Percentiles rank a stretch among this genome's conserved stretches.
Conservation (phyloP, 2,113 vertebrate genomes). For the Mormyrus iriodes region DNA sequence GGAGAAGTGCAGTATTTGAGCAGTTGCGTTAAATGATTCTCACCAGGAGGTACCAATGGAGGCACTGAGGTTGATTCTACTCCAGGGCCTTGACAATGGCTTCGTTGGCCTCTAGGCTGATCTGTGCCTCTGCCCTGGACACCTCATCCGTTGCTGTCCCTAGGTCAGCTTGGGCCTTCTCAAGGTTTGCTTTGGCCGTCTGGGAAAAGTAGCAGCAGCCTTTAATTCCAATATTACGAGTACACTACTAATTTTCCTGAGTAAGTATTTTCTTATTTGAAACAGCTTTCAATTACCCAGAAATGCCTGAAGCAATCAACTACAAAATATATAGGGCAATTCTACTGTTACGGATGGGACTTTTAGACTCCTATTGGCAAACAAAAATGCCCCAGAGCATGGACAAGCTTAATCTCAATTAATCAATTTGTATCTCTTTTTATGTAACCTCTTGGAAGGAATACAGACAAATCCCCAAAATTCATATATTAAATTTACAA, state of each 20-base stretch:
- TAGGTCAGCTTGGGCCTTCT: conserved; percentile 77
- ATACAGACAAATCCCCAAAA: background rate
- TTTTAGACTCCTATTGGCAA: background rate
- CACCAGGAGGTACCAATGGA: conserved; percentile 41
- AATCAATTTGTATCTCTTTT: background rate
- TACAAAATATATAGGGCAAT: too few relatives aligned
- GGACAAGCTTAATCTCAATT: background rate
- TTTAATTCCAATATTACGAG: background rate
- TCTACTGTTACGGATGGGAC: too few relatives aligned
- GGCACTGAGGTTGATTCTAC: conserved; percentile 40
- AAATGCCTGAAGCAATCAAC: too few relatives aligned
- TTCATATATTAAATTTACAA: background rate
- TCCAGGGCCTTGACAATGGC: conserved; percentile 91
- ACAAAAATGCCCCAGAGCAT: background rate
- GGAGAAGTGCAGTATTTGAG: background rate
- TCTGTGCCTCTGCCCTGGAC: conserved; percentile 73
- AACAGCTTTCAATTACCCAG: too few relatives aligned
- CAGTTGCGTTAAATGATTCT: background rate
- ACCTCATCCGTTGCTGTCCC: conserved; percentile 62
- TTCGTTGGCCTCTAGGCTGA: conserved; percentile 85
- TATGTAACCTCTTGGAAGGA: background rate
- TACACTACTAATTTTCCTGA: too few relatives aligned
- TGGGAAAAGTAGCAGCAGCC: conserved; percentile 36
- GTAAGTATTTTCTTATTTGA: too few relatives aligned
- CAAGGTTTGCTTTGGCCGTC: conserved; percentile 83